Conservation (phyloP, 64 coral and sea anemone genomes). For the Pachyseris speciosa region DNA sequence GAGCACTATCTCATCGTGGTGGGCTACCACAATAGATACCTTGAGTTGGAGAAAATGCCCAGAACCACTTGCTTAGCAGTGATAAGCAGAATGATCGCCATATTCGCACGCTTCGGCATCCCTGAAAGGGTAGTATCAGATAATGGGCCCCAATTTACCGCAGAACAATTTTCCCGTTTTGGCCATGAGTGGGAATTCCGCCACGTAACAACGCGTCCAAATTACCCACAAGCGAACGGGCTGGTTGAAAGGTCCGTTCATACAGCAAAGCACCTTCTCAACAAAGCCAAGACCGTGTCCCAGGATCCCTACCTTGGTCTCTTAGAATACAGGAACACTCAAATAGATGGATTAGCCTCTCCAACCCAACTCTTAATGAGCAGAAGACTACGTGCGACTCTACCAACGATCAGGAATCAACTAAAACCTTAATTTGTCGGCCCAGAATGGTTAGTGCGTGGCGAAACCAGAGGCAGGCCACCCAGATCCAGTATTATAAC, state of each 20-base stretch:
- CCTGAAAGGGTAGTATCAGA: neutral
- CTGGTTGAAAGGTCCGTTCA: neutral
- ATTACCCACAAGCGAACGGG: slow-evolving; percentile 2
- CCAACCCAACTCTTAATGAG: neutral
- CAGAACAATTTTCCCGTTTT: neutral
- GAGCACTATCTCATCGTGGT: slow-evolving; percentile 21
- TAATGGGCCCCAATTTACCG: slow-evolving; percentile 5
- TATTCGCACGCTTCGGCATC: neutral
- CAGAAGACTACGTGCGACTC: neutral
- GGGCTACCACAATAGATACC: slow-evolving; percentile 19
- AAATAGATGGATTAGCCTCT: neutral
- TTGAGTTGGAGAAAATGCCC: slow-evolving; percentile 17
- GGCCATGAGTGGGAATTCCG: neutral
- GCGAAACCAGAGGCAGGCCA: neutral
- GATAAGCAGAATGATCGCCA: neutral
- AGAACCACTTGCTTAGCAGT: neutral
- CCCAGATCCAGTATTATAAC: neutral
- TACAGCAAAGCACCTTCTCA: neutral
- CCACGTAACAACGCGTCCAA: neutral
- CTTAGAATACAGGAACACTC: neutral
- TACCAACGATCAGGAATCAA: neutral
- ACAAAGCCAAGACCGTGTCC: neutral
- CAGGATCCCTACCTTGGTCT: neutral
- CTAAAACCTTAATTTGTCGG: neutral
- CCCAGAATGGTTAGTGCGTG: neutral